Conservation (phyloP, 2,888 invertebrate species). For the Sesamia inferens region DNA sequence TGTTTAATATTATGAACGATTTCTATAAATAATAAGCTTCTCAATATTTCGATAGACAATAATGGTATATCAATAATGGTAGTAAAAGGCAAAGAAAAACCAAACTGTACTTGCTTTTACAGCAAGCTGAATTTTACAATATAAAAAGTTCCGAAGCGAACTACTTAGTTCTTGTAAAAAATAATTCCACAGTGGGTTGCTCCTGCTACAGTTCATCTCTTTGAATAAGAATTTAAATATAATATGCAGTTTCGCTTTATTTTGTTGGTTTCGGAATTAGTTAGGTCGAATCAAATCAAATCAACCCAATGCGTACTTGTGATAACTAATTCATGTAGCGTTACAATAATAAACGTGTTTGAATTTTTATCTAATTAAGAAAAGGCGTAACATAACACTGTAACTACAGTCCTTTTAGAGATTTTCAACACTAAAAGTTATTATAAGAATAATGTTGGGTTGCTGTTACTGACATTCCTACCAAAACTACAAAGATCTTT, state of each 20-base stretch:
- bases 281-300: background rate
- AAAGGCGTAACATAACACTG: background rate
- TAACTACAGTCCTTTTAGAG: background rate
- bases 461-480: too few species aligned
- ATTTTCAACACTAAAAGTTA: too few species aligned
- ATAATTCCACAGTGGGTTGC: constrained; percentile 6
- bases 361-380: background rate
- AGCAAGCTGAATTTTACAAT: constrained; percentile 40
- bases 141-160: constrained; percentile 30
- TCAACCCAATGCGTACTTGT: too few species aligned
- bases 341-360: background rate
- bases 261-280: background rate
- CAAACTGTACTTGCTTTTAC: constrained; percentile 22
- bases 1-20: background rate
- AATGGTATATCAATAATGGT: constrained; percentile 20
- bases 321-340: background rate
- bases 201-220: background rate
- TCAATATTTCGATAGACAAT: background rate
- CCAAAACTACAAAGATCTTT: too few species aligned
- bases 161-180: constrained; percentile 34
- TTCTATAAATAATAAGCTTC: background rate
- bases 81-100: constrained; percentile 25
- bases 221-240: constrained; percentile 16
- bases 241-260: constrained; percentile 10
- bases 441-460: too few species aligned